phyloP scores from a whole-genome alignment of 2,888 invertebrate genomes.

The Leptinotarsa juncta region DNA sequence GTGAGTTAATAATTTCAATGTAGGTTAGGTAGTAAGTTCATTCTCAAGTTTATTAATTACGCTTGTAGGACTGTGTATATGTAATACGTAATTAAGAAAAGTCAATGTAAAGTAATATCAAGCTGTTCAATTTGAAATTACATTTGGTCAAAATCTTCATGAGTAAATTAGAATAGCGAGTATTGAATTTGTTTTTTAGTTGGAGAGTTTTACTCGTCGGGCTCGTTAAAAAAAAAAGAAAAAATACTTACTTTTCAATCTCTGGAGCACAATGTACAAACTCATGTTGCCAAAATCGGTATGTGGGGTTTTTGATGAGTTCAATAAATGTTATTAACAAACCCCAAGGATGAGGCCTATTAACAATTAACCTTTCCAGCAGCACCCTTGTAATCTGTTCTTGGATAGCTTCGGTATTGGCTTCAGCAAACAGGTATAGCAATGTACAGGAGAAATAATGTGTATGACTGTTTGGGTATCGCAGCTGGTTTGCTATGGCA shows the following conservation, averaged over 20 bases:
- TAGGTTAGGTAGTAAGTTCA: no score
- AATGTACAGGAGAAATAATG: constrained; percentile 99
- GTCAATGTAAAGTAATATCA: no score
- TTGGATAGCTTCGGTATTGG: constrained; percentile 96
- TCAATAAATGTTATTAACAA: constrained; percentile 98
- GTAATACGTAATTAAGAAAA: no score
- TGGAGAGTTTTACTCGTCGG: background rate
- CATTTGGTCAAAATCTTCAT: no score
- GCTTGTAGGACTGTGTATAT: no score
- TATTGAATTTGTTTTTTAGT: no score
- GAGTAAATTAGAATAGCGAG: no score
- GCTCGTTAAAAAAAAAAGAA: constrained; percentile 23
- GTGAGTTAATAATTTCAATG: no score
- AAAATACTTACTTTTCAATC: constrained; percentile 91
- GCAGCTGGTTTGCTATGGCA: constrained; percentile 97
- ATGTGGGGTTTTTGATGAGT: constrained; percentile 96
- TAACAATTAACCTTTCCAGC: constrained; percentile 96
- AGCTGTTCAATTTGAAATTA: no score
- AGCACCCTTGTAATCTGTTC: constrained; percentile 98
- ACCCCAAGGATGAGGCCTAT: constrained; percentile 99
- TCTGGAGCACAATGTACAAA: constrained; percentile 99
- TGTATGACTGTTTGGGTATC: constrained; percentile 99
- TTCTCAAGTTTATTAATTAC: no score
- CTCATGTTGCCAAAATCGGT: constrained; percentile 99
- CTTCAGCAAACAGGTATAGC: constrained; percentile 96